Evolutionary conservation across 2,113 vertebrate genomes (phyloP).

Genomic region (Aviceda subcristata): DNA sequence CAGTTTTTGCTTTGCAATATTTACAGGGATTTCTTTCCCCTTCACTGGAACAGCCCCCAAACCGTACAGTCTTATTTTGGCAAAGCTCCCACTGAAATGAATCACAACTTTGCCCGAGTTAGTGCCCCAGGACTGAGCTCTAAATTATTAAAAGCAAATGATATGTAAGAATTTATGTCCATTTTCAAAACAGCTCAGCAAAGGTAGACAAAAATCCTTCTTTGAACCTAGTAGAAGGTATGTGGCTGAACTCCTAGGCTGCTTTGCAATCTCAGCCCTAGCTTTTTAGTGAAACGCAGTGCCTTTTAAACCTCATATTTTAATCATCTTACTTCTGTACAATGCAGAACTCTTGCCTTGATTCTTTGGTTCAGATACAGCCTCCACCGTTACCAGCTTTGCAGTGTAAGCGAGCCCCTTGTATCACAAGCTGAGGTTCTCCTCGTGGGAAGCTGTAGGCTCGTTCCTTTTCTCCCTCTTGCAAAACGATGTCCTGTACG

Average conservation of each 20-base stretch:
- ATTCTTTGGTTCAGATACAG: neutral
- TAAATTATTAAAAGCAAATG: neutral
- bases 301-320: conserved; percentile 35
- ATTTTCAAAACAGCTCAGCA: neutral
- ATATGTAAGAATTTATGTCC: neutral
- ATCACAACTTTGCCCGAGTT: neutral
- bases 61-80: neutral
- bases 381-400: neutral
- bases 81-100: neutral
- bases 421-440: neutral
- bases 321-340: neutral
- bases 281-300: neutral
- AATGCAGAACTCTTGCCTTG: neutral
- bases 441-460: neutral
- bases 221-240: neutral
- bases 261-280: neutral
- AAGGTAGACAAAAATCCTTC: neutral
- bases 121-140: neutral
- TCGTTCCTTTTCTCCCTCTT: neutral
- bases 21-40: neutral
- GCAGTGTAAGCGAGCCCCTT: neutral
- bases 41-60: neutral
- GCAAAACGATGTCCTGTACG: neutral
- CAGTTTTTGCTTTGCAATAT: neutral
- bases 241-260: neutral